Conservation (phyloP, 2,797 vertebrate species). For the Pachyuromys duprasi region DNA sequence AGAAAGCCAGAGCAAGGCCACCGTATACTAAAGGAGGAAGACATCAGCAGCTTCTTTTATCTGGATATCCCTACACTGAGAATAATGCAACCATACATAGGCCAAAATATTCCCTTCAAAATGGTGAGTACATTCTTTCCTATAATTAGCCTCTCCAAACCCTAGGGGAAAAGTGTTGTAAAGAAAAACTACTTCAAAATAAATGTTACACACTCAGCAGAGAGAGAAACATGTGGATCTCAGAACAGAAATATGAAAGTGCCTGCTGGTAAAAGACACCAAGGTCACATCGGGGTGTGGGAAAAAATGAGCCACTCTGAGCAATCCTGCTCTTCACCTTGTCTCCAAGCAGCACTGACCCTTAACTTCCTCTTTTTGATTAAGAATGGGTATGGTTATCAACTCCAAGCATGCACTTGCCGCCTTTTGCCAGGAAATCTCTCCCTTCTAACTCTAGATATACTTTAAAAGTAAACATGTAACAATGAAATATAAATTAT, state of each 20-base stretch:
- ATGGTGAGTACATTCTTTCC: conserved; percentile 29
- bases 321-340: not conserved
- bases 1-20: conserved; percentile 26
- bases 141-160: conserved; percentile 23
- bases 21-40: not conserved
- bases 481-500: conserved; percentile 40
- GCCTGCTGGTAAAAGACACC: conserved; percentile 34
- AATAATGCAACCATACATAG: conserved; percentile 38
- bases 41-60: not conserved
- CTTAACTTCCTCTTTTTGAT: conserved; percentile 46
- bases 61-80: conserved; percentile 12
- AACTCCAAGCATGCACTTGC: conserved; percentile 46
- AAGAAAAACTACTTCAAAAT: conserved; percentile 59
- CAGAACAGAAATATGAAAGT: conserved; percentile 15
- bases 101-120: conserved; percentile 54
- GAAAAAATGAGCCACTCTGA: conserved; percentile 41
- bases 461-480: conserved; percentile 15
- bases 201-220: conserved; percentile 28
- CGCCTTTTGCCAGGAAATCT: conserved; percentile 39
- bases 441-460: conserved; percentile 31
- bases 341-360: conserved; percentile 39
- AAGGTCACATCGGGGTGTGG: conserved; percentile 53
- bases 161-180: not conserved
- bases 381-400: not conserved
- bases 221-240: conserved; percentile 39